These are phyloP conservation scores for Anthonomus grandis DNA, from an alignment of 1,140 invertebrate genomes.

Conservation along the genomic window DNA sequence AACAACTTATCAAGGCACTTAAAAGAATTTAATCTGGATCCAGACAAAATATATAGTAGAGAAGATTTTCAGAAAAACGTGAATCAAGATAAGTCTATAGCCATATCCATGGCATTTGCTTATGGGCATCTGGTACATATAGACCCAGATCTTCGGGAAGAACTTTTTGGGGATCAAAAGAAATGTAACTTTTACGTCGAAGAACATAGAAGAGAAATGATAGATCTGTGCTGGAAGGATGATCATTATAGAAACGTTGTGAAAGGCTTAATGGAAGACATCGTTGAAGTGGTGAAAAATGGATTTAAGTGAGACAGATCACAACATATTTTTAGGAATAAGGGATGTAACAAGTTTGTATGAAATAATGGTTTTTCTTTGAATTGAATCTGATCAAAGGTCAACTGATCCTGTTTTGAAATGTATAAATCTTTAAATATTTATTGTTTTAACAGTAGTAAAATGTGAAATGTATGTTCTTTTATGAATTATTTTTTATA, in stretches of 20 bases:
- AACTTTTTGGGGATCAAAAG: conserved; percentile 7
- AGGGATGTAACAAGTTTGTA: no score
- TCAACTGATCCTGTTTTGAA: no score
- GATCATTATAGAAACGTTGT: conserved; percentile 9
- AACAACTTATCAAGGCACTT: not conserved
- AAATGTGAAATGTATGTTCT: no score
- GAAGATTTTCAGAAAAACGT: not conserved
- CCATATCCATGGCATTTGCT: not conserved
- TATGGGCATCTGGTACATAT: not conserved
- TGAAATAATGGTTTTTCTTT: no score
- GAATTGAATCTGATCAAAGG: no score
- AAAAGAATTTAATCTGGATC: not conserved
- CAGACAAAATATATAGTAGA: not conserved
- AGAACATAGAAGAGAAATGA: not conserved
- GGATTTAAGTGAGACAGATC: no score
- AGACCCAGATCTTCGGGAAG: conserved; percentile 14
- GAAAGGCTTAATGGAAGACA: conserved; percentile 5
- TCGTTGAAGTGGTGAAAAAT: not conserved
- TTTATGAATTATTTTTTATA: no score
- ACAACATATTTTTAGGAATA: no score
- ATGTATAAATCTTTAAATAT: no score
- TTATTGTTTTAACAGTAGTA: no score
- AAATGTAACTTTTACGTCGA: conserved; percentile 9
- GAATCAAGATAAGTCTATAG: not conserved
- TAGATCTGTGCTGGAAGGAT: conserved; percentile 8